Conservation (phyloP, 2,888 invertebrate species). For the Ectropis crepuscularia region DNA sequence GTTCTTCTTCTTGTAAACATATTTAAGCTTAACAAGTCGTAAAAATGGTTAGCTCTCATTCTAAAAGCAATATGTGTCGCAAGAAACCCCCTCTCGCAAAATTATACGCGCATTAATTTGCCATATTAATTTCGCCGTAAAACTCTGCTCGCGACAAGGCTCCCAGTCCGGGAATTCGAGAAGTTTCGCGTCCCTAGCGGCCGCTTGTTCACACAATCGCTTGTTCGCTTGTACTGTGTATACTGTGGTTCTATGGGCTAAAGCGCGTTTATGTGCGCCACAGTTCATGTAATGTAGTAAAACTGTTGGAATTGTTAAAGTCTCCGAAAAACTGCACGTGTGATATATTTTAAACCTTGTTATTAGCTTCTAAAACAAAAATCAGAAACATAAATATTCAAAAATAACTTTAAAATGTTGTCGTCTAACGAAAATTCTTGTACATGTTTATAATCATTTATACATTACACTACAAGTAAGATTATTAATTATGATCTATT, state of each 20-base stretch:
- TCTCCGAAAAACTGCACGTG: too few relatives aligned
- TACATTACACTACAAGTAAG: too few relatives aligned
- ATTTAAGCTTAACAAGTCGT: neutral
- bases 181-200: conserved; percentile 80
- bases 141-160: conserved; percentile 83
- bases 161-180: conserved; percentile 65
- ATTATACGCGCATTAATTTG: conserved; percentile 86
- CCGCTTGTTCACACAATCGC: conserved; percentile 80
- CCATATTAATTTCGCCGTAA: conserved; percentile 86
- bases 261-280: conserved; percentile 18
- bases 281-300: conserved; percentile 2
- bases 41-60: conserved; percentile 11
- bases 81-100: conserved; percentile 78
- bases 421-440: too few relatives aligned
- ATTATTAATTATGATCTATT: too few relatives aligned
- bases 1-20: too few relatives aligned
- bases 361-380: too few relatives aligned
- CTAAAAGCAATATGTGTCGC: conserved; percentile 57
- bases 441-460: too few relatives aligned
- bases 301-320: too few relatives aligned
- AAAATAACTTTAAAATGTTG: too few relatives aligned
- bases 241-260: conserved; percentile 40
- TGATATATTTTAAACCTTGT: too few relatives aligned
- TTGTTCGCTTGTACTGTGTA: conserved; percentile 59
- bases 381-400: too few relatives aligned